phyloP scores from a whole-genome alignment of 2,113 vertebrate species.

The Euleptes europaea region DNA sequence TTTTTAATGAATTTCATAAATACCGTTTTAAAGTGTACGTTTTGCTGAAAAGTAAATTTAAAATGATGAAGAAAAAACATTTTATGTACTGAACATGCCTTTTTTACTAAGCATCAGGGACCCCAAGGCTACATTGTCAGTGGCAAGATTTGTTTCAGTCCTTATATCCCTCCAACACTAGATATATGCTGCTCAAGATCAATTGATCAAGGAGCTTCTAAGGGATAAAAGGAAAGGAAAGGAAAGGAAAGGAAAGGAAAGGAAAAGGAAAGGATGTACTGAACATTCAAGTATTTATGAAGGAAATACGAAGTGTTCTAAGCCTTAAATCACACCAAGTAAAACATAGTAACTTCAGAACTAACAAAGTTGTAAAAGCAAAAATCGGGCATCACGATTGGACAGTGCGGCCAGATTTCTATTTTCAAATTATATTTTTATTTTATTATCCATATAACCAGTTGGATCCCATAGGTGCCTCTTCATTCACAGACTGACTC shows the following conservation, averaged over 20 bases:
- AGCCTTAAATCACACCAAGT: no score
- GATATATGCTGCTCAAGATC: no score
- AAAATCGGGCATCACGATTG: not conserved
- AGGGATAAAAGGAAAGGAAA: no score
- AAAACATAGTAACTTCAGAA: not conserved
- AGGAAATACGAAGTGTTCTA: not conserved
- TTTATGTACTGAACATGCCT: not conserved
- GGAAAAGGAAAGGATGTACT: no score
- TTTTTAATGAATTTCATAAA: not conserved
- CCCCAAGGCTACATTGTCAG: no score
- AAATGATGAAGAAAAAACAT: not conserved
- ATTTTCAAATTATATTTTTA: not conserved
- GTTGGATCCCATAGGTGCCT: no score
- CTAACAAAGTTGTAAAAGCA: not conserved
- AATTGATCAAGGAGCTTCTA: no score
- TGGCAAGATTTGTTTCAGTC: no score
- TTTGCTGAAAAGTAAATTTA: not conserved
- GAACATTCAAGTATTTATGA: not conserved
- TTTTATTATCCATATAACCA: not conserved
- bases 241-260: no score
- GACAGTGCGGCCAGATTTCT: not conserved
- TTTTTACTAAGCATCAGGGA: no score
- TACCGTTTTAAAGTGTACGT: not conserved
- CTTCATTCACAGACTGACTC: no score
- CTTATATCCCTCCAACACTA: no score